A percentile compares a stretch with the other conserved stretches of the same genome.
These are phyloP conservation scores for Unio delphinus DNA, from an alignment of 2,888 invertebrate genomes.

Conservation along the genomic window DNA sequence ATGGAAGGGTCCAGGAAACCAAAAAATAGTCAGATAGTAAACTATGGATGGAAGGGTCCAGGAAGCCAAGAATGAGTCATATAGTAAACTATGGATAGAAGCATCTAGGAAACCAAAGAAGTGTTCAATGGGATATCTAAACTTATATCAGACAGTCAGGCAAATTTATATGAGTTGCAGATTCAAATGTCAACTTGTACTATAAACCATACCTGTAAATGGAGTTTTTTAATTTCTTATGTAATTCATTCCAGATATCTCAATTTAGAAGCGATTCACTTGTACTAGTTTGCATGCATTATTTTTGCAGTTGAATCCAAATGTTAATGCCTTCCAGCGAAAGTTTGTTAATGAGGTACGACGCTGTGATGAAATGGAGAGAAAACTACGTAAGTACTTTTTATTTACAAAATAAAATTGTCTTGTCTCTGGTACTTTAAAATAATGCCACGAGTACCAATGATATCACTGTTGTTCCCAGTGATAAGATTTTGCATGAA, in stretches of 20 bases:
- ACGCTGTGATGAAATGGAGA: constrained; percentile 98
- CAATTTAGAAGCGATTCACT: neutral
- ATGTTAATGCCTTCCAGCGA: constrained; percentile 98
- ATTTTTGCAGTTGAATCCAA: constrained; percentile 88
- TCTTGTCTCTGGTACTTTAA: neutral
- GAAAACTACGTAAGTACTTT: constrained; percentile 82
- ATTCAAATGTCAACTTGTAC: neutral
- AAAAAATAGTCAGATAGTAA: no score
- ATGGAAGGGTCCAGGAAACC: no score
- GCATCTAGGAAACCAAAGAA: no score
- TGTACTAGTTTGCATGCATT: neutral
- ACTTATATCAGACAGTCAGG: no score
- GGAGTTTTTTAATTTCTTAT: neutral
- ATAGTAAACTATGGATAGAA: no score
- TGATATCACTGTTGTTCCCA: neutral
- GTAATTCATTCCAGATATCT: neutral
- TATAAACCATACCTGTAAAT: neutral
- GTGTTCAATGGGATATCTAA: no score
- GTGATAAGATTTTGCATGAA: no score
- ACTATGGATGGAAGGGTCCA: no score
- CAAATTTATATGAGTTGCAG: no score
- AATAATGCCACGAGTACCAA: neutral
- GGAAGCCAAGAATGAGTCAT: no score
- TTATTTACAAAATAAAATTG: neutral
- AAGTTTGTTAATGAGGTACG: constrained; percentile 99